Percentiles rank a stretch among this genome's conserved stretches.
phyloP scores from a whole-genome alignment of 2,113 vertebrate species.

The Zeus faber region DNA sequence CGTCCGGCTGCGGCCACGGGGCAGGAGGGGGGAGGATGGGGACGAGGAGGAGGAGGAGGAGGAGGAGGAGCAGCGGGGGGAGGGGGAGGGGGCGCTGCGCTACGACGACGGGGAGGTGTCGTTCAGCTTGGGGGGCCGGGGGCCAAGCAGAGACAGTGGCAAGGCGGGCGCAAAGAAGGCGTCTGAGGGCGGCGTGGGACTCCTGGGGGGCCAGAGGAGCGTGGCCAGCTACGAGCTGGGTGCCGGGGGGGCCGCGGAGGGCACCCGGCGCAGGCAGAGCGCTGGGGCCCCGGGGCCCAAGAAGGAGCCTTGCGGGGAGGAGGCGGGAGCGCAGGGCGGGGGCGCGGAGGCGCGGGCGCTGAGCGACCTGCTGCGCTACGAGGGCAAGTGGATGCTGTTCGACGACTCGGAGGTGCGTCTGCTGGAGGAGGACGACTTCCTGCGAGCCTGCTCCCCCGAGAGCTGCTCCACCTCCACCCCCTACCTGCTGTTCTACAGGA shows the following conservation, averaged over 20 bases:
- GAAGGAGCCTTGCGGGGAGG: neutral
- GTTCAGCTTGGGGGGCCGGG: conserved; percentile 65
- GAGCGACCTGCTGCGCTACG: conserved; percentile 81
- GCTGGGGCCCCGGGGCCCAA: conserved; percentile 32
- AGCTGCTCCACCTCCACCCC: conserved; percentile 90
- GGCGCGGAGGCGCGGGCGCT: conserved; percentile 48
- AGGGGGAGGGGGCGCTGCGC: conserved; percentile 66
- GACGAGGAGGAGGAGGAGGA: conserved; percentile 38
- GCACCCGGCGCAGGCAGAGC: conserved; percentile 55
- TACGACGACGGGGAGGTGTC: conserved; percentile 85
- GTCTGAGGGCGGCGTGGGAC: conserved; percentile 81
- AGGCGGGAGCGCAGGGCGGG: conserved; percentile 29
- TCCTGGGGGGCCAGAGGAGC: conserved; percentile 92
- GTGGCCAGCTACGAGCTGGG: conserved; percentile 79
- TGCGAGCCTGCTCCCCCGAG: conserved; percentile 87
- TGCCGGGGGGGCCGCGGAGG: conserved; percentile 43
- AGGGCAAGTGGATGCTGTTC: conserved; percentile 96
- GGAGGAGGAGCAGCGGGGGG: conserved; percentile 42
- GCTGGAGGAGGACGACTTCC: conserved; percentile 90
- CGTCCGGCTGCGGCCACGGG: conserved; percentile 53
- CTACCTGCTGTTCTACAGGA: conserved; percentile 95
- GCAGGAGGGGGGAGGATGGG: conserved; percentile 34
- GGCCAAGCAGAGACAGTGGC: conserved; percentile 29
- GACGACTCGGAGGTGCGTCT: conserved; percentile 95
- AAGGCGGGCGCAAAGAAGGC: conserved; percentile 84